phyloP scores from a whole-genome alignment of 2,797 vertebrate genomes.

The Neomorphus geoffroyi region DNA sequence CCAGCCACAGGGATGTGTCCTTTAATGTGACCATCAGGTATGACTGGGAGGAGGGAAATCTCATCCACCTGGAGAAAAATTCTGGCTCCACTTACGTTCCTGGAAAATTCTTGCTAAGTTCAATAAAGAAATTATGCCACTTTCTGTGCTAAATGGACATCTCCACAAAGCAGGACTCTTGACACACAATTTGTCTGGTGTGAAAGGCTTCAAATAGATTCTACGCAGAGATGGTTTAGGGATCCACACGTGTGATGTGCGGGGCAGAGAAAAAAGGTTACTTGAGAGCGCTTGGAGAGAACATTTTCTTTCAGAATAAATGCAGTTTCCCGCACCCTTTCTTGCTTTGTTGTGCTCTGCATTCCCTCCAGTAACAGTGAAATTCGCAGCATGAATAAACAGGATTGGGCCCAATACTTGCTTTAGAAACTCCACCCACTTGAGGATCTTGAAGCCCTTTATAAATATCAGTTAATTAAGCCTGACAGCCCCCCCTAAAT shows the following conservation, averaged over 20 bases:
- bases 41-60: not conserved
- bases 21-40: not conserved
- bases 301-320: not conserved
- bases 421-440: constrained; percentile 33
- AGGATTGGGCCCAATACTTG: constrained; percentile 2
- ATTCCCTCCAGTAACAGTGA: not conserved
- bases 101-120: not conserved
- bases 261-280: not conserved
- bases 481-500: constrained; percentile 60
- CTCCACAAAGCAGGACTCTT: not conserved
- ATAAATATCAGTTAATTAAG: constrained; percentile 68
- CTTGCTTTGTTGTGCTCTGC: not conserved
- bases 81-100: not conserved
- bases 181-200: not conserved
- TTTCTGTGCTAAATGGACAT: not conserved
- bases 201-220: not conserved
- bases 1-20: not conserved
- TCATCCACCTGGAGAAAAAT: not conserved
- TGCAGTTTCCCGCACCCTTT: not conserved
- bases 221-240: not conserved
- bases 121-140: not conserved
- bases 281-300: not conserved
- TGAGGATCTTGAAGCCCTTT: constrained; percentile 49
- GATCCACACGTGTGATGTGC: not conserved
- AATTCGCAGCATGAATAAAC: not conserved